Conservation (phyloP, 2,797 vertebrate genomes). For the Syncerus caffer region DNA sequence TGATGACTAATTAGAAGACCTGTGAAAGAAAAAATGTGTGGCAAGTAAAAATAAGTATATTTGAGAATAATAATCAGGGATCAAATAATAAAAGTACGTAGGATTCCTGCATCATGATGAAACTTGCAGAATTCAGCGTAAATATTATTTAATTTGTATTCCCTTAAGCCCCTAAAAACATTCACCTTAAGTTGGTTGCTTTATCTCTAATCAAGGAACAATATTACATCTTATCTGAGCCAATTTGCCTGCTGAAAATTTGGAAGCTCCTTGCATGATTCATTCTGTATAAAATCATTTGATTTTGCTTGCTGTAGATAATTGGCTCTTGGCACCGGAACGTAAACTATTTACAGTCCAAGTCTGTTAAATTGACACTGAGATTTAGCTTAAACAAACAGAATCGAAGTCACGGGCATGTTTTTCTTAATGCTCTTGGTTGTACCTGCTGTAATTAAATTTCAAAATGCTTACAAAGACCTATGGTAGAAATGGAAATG, state of each 20-base stretch:
- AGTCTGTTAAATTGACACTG: conserved; percentile 61
- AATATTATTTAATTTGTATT: not conserved
- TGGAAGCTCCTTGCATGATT: not conserved
- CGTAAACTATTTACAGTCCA: conserved; percentile 60
- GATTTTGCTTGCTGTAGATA: conserved; percentile 51
- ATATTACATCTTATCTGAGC: conserved; percentile 7
- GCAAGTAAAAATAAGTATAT: not conserved
- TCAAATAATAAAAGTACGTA: not conserved
- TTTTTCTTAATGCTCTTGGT: conserved; percentile 22
- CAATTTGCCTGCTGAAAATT: conserved; percentile 48
- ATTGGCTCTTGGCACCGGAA: conserved; percentile 73
- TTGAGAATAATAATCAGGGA: not conserved
- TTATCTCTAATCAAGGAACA: conserved; percentile 48
- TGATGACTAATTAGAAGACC: not conserved
- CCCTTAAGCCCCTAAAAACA: conserved; percentile 27
- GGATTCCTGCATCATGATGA: not conserved
- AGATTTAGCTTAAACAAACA: conserved; percentile 67
- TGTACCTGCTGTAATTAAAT: conserved; percentile 29
- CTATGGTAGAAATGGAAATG: not conserved
- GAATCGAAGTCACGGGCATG: conserved; percentile 6
- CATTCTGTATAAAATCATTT: conserved; percentile 56
- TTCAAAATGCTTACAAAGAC: conserved; percentile 8
- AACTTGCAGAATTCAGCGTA: not conserved
- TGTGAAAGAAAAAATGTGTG: not conserved
- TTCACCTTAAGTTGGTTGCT: not conserved